Conservation (phyloP, 2,888 invertebrate genomes). For the Lypha dubia region DNA sequence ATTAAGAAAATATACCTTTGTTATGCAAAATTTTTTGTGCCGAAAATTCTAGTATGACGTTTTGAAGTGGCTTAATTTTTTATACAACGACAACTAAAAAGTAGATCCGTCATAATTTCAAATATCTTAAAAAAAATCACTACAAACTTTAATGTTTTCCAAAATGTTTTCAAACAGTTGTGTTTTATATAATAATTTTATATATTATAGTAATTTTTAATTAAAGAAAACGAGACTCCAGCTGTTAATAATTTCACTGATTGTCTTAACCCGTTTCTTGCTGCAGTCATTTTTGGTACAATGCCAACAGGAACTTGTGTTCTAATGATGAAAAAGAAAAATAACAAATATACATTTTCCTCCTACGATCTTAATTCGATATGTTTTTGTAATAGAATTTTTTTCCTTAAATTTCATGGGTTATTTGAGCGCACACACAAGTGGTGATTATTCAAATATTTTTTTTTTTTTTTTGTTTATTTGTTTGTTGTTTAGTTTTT, state of each 20-base stretch:
- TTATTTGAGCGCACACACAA: constrained; percentile 51
- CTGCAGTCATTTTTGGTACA: not conserved
- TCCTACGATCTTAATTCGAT: constrained; percentile 30
- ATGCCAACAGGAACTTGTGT: too few relatives aligned
- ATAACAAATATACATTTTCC: not conserved
- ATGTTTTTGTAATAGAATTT: not conserved
- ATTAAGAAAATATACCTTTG: too few relatives aligned
- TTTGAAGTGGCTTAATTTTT: too few relatives aligned
- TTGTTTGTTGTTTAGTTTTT: constrained; percentile 8
- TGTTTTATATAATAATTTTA: too few relatives aligned
- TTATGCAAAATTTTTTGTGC: too few relatives aligned
- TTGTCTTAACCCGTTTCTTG: constrained; percentile 4
- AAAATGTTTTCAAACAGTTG: too few relatives aligned
- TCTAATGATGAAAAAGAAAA: not conserved
- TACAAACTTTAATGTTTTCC: too few relatives aligned
- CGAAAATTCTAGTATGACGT: too few relatives aligned
- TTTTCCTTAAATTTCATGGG: constrained; percentile 34
- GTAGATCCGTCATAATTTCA: too few relatives aligned
- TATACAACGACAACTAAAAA: too few relatives aligned
- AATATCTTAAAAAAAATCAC: too few relatives aligned
- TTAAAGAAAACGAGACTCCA: too few relatives aligned
- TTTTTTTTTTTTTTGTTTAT: not conserved
- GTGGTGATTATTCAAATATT: constrained; percentile 47
- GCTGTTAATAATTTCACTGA: not conserved
- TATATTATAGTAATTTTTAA: not conserved